phyloP scores from a whole-genome alignment of 2,113 vertebrate species.

The Amphilophus citrinellus region DNA sequence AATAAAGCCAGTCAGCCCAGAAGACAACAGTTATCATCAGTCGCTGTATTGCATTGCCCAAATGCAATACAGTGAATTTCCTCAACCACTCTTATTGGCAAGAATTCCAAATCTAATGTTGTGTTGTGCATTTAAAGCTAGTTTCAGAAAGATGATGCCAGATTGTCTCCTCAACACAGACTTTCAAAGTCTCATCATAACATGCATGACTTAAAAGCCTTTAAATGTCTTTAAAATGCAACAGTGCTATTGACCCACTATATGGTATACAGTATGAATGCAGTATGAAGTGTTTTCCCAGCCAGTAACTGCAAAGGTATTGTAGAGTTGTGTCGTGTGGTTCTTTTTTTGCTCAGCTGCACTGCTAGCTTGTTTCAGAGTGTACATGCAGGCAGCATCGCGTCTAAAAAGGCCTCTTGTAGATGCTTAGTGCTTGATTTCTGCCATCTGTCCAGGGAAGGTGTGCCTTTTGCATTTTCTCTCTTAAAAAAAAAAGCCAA shows the following conservation, averaged over 20 bases:
- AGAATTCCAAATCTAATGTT: background rate
- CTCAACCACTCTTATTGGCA: background rate
- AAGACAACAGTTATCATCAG: background rate
- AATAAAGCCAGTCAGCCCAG: background rate
- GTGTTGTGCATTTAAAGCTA: background rate
- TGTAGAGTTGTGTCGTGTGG: background rate
- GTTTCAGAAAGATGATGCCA: background rate
- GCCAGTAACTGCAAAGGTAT: background rate
- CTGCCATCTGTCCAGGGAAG: conserved; percentile 41
- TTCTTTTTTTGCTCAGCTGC: too few species aligned
- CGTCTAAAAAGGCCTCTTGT: background rate
- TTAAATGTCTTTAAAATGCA: background rate
- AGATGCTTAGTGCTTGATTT: conserved; percentile 32
- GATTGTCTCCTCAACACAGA: background rate
- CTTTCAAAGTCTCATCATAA: background rate
- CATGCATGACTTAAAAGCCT: background rate
- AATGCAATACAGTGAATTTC: too few species aligned
- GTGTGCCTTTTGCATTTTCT: conserved; percentile 71
- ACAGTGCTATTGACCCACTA: background rate
- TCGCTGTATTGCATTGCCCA: too few species aligned
- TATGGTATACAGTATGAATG: background rate
- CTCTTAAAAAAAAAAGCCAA: conserved; percentile 54
- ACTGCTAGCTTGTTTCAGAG: background rate
- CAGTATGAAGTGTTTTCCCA: background rate
- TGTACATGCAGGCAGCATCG: background rate